Conservation (phyloP, 2,797 vertebrate species). For the Enteromius viviparus region DNA sequence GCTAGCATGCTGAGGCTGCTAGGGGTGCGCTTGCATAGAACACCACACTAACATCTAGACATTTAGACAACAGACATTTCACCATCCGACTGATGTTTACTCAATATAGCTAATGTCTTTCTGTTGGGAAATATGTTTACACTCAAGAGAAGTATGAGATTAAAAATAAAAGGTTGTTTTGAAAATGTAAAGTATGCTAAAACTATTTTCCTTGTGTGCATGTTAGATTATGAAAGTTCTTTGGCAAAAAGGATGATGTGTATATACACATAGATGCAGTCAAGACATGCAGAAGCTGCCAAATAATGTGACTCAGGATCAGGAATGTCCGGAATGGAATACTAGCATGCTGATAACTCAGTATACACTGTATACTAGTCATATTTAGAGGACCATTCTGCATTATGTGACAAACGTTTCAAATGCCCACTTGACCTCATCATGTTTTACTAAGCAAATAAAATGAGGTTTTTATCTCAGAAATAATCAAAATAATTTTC, state of each 20-base stretch:
- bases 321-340: slow-evolving; percentile 22
- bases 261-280: slow-evolving; percentile 44
- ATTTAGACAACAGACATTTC: slow-evolving; percentile 32
- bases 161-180: slow-evolving; percentile 39
- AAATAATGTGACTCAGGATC: neutral
- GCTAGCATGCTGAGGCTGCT: slow-evolving; percentile 65
- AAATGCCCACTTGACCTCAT: neutral
- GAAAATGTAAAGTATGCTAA: slow-evolving; percentile 32
- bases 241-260: slow-evolving; percentile 19
- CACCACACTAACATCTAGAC: slow-evolving; percentile 52
- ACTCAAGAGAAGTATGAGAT: slow-evolving; percentile 35
- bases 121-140: slow-evolving; percentile 44
- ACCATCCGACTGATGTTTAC: slow-evolving; percentile 10
- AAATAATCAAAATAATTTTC: neutral
- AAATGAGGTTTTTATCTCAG: neutral
- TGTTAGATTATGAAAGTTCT: slow-evolving; percentile 20
- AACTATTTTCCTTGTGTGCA: slow-evolving; percentile 10
- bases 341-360: neutral
- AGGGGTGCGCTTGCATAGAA: slow-evolving; percentile 47
- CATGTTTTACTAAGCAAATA: neutral
- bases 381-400: neutral
- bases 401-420: neutral
- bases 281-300: slow-evolving; percentile 24
- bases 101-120: slow-evolving; percentile 36
- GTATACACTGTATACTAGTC: neutral